Base-by-base conservation (phyloP, 1,140 invertebrate species). In the Drosophila nikananu region DNA sequence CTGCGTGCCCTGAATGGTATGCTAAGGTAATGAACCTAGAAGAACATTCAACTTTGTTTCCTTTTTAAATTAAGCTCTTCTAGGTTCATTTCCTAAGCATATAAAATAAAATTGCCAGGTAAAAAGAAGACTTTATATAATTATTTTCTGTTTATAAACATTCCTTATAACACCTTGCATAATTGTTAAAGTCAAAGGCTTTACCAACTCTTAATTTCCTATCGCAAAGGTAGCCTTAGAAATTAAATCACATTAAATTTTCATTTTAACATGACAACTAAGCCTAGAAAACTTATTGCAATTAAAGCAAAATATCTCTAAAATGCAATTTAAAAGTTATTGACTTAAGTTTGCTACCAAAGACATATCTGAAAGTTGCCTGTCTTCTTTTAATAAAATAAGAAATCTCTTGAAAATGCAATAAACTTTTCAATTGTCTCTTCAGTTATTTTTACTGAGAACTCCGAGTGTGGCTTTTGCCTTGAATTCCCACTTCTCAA, bases 281-380 rank as follows among this genome's bases (percentile, higher is more conserved):
- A 51, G 27, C 0, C 27, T 35, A 5, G 15, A 9, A 7, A 55
- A 55, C n/a, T 10, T 37, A 57, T 17, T 23, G 13, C 12, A 37
- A 37, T 35, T 21, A 35, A 17, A 23, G 5, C 21, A 25, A 58
- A 58, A n/a, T 37, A 1, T 23, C 6, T 3, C 55, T 13, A 12
- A 8, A 58, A 41, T 58, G 23, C 7, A 39, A 58, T 41, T 58
- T 25, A 41, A 58, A 41, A 25, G 10, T 39, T 3, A n/a, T 39
- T n/a, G 25, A 39, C 25, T 25, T 37, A 13, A n/a, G 5, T 58
- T 58, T 17, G 15, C 5, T 23, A 10, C 19, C 4, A 54, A 5
- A 23, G 21, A 1, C 27, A 42, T n/a, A 5, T 1, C 10, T 7
- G n/a, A 0, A 9, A 21, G n/a, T 21, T 19, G 12, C 1, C n/a